Evolutionary conservation across 2,888 invertebrate genomes (phyloP).

Genomic region (Resseliella maxima): DNA sequence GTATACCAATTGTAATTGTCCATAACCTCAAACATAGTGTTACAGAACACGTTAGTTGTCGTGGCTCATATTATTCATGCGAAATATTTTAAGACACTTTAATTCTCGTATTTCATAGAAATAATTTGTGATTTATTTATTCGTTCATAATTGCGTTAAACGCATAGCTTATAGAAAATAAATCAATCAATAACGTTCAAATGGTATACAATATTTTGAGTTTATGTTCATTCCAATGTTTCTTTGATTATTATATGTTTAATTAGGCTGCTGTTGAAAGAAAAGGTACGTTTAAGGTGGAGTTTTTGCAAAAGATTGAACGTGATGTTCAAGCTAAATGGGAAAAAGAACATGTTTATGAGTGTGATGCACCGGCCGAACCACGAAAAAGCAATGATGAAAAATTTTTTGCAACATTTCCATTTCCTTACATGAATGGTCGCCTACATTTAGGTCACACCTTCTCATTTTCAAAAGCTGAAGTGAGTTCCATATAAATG

Average conservation of each 20-base stretch:
- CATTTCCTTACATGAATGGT: slow-evolving; percentile 99
- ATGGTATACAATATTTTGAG: not conserved
- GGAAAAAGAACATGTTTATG: slow-evolving; percentile 83
- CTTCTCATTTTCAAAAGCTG: slow-evolving; percentile 96
- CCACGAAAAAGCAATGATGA: slow-evolving; percentile 73
- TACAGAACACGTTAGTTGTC: slow-evolving; percentile 1
- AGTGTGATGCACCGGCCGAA: slow-evolving; percentile 80
- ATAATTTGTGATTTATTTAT: not conserved
- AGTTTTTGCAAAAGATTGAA: slow-evolving; percentile 91
- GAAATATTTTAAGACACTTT: not conserved
- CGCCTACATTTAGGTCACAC: slow-evolving; percentile 97
- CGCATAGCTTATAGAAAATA: not conserved
- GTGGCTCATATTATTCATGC: not conserved
- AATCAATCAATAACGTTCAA: not conserved
- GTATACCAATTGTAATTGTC: not conserved
- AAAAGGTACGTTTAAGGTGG: slow-evolving; percentile 97
- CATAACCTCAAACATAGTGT: not conserved
- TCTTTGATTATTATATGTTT: not conserved
- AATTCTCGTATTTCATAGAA: not conserved
- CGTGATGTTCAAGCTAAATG: slow-evolving; percentile 85
- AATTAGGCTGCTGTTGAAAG: slow-evolving; percentile 69
- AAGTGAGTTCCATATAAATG: slow-evolving; percentile 71
- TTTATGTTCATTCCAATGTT: not conserved
- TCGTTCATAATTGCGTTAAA: not conserved
- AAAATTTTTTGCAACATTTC: slow-evolving; percentile 95